A percentile compares a stretch with the other conserved stretches of the same genome.
Evolutionary conservation across 2,113 vertebrate species (phyloP).

Genomic region (Pelobates fuscus): DNA sequence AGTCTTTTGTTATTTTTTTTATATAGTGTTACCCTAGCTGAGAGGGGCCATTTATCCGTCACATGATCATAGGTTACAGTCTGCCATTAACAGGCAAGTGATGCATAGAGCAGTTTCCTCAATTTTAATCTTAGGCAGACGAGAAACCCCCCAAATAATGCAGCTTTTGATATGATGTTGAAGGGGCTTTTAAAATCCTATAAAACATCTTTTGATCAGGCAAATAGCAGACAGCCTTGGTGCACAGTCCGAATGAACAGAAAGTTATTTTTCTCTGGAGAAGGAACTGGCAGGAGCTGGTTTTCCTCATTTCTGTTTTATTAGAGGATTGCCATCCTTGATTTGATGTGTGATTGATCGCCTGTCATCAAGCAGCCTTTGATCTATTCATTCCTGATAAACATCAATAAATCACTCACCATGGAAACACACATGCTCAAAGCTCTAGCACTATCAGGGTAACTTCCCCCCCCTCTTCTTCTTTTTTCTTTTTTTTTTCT

Average conservation of each 20-base stretch:
- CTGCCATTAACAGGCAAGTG: conserved; percentile 34
- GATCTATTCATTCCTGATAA: conserved; percentile 91
- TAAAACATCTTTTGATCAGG: conserved; percentile 78
- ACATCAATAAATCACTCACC: conserved; percentile 92
- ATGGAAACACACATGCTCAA: conserved; percentile 88
- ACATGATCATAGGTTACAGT: conserved; percentile 14
- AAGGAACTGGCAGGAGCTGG: conserved; percentile 82
- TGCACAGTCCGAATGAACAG: conserved; percentile 78
- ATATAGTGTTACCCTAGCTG: conserved; percentile 16
- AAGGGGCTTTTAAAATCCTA: conserved; percentile 65
- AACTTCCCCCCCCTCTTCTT: conserved; percentile 73
- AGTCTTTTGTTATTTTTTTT: background rate
- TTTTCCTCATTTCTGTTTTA: conserved; percentile 86
- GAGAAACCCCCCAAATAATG: conserved; percentile 55
- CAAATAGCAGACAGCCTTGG: conserved; percentile 73
- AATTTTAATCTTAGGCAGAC: conserved; percentile 31
- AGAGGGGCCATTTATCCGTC: conserved; percentile 29
- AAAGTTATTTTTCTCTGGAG: conserved; percentile 85
- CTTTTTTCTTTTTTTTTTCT: conserved; percentile 68
- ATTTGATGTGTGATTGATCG: conserved; percentile 90
- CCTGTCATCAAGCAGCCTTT: conserved; percentile 88
- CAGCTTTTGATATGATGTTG: conserved; percentile 67
- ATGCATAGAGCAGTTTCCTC: conserved; percentile 28
- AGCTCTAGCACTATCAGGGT: conserved; percentile 78
- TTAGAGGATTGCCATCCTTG: conserved; percentile 88